Percentiles rank a stretch among this genome's conserved stretches.
These are phyloP conservation scores for Drosophila barbarae DNA, from an alignment of 2,888 invertebrate species.

Conservation along the genomic window DNA sequence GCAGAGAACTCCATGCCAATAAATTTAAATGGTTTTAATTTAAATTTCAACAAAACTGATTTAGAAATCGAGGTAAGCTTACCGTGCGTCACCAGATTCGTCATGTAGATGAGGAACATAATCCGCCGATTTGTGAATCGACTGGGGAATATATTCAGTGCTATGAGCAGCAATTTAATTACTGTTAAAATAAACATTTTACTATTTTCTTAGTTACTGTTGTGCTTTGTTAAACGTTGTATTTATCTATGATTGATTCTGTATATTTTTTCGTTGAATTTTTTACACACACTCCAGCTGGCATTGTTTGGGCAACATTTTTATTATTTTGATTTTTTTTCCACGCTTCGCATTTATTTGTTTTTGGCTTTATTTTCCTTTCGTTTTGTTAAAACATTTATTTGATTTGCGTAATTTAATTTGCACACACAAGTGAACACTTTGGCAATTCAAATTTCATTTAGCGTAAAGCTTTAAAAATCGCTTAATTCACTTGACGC, in stretches of 20 bases:
- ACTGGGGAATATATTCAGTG: conserved; percentile 79
- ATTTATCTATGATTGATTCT: conserved; percentile 17
- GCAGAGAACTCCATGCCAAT: neutral
- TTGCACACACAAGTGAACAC: conserved; percentile 68
- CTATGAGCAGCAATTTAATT: conserved; percentile 79
- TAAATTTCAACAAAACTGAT: neutral
- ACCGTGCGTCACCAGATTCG: conserved; percentile 80
- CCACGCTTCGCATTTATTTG: neutral
- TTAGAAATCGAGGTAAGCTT: conserved; percentile 54
- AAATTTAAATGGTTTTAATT: neutral
- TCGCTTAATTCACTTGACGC: conserved; percentile 74
- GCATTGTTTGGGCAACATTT: conserved; percentile 24
- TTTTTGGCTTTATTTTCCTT: conserved; percentile 11
- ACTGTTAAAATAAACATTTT: conserved; percentile 79
- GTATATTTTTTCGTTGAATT: conserved; percentile 41
- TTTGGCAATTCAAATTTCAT: conserved; percentile 70
- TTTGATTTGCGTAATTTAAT: conserved; percentile 74
- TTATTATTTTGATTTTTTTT: conserved; percentile 25
- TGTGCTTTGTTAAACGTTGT: conserved; percentile 2
- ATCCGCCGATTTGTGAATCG: conserved; percentile 80
- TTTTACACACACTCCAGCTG: conserved; percentile 27
- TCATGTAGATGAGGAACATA: conserved; percentile 79
- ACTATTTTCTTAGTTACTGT: conserved; percentile 22
- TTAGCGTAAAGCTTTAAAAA: conserved; percentile 75
- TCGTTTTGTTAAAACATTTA: conserved; percentile 47